Base-by-base conservation (phyloP, 2,797 vertebrate species). In the Periparus ater region DNA sequence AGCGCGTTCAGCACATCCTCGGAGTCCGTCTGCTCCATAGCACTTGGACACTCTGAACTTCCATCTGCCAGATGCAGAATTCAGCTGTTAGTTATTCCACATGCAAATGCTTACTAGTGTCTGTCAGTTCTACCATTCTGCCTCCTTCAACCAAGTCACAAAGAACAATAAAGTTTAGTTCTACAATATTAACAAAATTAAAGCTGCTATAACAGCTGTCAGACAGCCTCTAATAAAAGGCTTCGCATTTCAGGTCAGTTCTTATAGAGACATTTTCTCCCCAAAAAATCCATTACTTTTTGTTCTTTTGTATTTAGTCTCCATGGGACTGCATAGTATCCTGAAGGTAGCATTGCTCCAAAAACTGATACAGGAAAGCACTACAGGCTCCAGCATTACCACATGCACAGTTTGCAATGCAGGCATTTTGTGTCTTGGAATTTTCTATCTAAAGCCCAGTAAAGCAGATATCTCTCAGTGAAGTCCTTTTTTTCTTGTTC, bases 31-130 rank as follows among this genome's bases (percentile, higher is more conserved):
- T 98, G 98, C 89, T 99, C 99, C 23, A 99, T 98, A 3, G 98
- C 97, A 95, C 98, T 99, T 65, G 97, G 97, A 91, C 98, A 98
- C 92, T 98, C 99, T 3, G 98, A 99, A 92, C 98, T 98, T 81
- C 98, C 98, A 98, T 99, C 99, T 99, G 97, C 67, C 94, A 89
- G 50, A 47, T 51, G 53, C 27, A 96, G 53, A 95, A 85, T 80
- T 68, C 62, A 89, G 67, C 84, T 22, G 72, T 97, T 95, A 96
- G 89, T 73, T 85, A 17, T 36, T 84, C 73, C 51, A 67, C 16
- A 55, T 18, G 44, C 22, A 92, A 32, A 45, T 4, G 6, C 27
- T 76, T 42, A 20, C 58, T 32, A 87, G 9, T 54, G 53, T 36
- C 51, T 66, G 68, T 76, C 42, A 66, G 25, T 71, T 88, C 42